These are phyloP conservation scores for Dendrocincla tyrannina DNA, from an alignment of 2,797 vertebrate genomes.

Conservation along the genomic window DNA sequence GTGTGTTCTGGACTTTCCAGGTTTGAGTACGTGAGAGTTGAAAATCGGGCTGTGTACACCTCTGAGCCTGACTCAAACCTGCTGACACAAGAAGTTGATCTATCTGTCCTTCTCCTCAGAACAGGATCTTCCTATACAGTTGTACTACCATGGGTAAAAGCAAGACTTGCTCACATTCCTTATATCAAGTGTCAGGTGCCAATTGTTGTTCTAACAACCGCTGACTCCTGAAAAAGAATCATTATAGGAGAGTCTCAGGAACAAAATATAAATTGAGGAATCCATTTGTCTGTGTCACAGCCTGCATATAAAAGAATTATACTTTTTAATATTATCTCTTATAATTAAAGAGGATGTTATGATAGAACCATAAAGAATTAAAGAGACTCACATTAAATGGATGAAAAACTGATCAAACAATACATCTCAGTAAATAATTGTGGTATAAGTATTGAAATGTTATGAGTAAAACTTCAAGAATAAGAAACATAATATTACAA, in stretches of 20 bases:
- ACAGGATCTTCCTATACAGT: neutral
- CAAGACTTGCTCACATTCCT: neutral
- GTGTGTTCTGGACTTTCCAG: neutral
- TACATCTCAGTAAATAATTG: neutral
- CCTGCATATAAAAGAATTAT: neutral
- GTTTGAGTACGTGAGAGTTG: too few relatives aligned
- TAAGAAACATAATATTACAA: neutral
- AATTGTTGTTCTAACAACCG: neutral
- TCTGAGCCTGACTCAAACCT: neutral
- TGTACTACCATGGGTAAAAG: neutral
- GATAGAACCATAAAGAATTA: neutral
- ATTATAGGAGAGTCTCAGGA: neutral
- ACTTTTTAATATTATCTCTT: neutral
- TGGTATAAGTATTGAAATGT: neutral
- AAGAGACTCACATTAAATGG: neutral
- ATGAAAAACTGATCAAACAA: neutral
- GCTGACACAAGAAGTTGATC: neutral
- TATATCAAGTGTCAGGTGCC: neutral
- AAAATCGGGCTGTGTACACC: neutral
- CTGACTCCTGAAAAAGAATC: neutral
- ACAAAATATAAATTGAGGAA: neutral
- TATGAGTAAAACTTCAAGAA: neutral
- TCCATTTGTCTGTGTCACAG: neutral
- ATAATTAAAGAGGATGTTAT: neutral
- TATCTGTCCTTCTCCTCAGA: neutral